Conservation (phyloP, 2,888 invertebrate species). For the Tricholauxania praeusta region DNA sequence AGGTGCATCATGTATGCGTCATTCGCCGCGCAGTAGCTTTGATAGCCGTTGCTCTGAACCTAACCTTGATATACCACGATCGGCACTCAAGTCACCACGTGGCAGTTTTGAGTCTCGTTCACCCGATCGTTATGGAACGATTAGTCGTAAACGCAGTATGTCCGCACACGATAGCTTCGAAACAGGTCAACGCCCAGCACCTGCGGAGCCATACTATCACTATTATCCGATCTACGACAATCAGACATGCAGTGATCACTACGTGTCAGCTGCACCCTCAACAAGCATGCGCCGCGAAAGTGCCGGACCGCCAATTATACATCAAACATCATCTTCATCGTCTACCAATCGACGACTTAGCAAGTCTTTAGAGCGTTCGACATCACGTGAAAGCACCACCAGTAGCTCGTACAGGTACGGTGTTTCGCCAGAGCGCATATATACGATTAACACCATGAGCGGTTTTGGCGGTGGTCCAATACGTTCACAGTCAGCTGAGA, state of each 20-base stretch:
- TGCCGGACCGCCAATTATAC: constrained; percentile 33
- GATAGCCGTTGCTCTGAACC: constrained; percentile 66
- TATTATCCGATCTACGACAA: constrained; percentile 67
- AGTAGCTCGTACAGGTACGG: constrained; percentile 61
- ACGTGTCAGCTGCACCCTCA: constrained; percentile 60
- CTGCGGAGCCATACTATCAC: constrained; percentile 62
- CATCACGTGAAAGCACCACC: constrained; percentile 64
- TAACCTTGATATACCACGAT: constrained; percentile 60
- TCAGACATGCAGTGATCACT: constrained; percentile 65
- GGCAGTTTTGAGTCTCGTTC: constrained; percentile 61
- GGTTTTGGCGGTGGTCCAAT: constrained; percentile 55
- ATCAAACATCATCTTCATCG: background rate
- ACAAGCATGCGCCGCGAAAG: constrained; percentile 50
- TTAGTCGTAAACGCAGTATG: constrained; percentile 63
- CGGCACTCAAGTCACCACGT: constrained; percentile 56
- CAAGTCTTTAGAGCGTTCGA: constrained; percentile 66
- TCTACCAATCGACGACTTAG: constrained; percentile 56
- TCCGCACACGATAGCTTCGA: constrained; percentile 67
- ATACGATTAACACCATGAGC: constrained; percentile 58
- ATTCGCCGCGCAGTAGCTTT: constrained; percentile 66
- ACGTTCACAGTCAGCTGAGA: constrained; percentile 67
- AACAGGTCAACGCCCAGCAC: constrained; percentile 47
- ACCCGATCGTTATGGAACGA: constrained; percentile 51
- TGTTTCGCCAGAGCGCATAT: constrained; percentile 64
- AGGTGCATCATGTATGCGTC: constrained; percentile 56